Percentiles rank a stretch among this genome's conserved stretches.
These are phyloP conservation scores for Machaerirhynchus nigripectus DNA, from an alignment of 2,113 vertebrate species.

Conservation along the genomic window DNA sequence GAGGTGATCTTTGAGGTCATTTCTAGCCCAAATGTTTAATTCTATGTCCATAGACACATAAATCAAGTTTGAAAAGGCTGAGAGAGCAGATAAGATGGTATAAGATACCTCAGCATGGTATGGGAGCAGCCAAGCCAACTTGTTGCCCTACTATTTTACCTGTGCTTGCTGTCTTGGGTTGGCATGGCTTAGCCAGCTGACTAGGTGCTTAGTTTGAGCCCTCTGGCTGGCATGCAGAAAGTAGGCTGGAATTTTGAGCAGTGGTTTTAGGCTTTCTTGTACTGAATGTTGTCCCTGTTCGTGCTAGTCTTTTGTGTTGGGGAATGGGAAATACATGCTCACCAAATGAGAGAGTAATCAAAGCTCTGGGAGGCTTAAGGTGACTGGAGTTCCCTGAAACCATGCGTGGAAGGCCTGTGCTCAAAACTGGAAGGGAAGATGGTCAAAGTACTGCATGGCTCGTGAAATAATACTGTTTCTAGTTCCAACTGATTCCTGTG, in stretches of 20 bases:
- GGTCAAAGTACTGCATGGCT: not conserved
- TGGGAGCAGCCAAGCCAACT: not conserved
- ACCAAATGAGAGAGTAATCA: not conserved
- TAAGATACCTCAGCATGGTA: not conserved
- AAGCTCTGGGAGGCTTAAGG: not conserved
- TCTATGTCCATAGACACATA: accelerated
- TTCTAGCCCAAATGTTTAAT: not conserved
- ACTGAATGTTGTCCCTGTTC: not conserved
- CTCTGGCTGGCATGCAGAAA: not conserved
- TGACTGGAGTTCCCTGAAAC: not conserved
- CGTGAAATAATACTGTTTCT: not conserved
- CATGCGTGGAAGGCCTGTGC: accelerated
- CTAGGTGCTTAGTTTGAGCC: not conserved
- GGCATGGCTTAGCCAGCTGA: not conserved
- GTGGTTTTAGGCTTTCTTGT: not conserved
- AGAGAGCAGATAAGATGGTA: not conserved
- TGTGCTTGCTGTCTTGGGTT: not conserved
- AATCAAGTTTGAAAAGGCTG: not conserved
- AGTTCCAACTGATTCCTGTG: constrained; percentile 17
- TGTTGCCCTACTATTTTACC: not conserved
- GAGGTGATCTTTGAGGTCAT: not conserved
- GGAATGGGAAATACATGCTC: accelerated
- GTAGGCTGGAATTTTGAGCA: not conserved
- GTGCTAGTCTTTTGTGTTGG: not conserved
- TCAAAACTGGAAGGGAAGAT: not conserved